These are phyloP conservation scores for Hydrochoerus hydrochaeris DNA, from an alignment of 2,113 vertebrate species.

Conservation along the genomic window DNA sequence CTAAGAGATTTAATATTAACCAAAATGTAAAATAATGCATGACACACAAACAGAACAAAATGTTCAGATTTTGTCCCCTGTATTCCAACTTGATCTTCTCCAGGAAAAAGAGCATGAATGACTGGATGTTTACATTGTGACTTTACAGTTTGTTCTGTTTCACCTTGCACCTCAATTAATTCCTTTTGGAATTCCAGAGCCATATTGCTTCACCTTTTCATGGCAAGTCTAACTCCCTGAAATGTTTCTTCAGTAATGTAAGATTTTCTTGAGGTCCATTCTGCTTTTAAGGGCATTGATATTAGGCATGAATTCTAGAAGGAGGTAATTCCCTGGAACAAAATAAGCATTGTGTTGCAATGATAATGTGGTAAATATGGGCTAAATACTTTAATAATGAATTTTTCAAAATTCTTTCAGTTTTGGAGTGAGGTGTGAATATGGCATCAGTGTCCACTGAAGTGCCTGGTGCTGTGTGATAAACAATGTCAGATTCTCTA, in stretches of 20 bases:
- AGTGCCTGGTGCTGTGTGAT: background rate
- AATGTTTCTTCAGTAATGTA: background rate
- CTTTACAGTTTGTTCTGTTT: background rate
- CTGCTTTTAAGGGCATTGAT: background rate
- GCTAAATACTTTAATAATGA: background rate
- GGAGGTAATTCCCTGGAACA: background rate
- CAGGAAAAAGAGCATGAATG: background rate
- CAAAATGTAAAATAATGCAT: background rate
- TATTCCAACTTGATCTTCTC: background rate
- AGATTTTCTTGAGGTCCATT: background rate
- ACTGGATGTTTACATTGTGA: background rate
- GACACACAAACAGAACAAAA: background rate
- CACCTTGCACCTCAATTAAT: background rate
- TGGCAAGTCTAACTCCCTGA: background rate
- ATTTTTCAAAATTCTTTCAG: background rate
- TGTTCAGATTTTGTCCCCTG: background rate
- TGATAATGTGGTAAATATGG: background rate
- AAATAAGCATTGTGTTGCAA: background rate
- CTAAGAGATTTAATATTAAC: background rate
- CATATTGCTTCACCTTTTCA: background rate
- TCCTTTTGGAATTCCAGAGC: background rate
- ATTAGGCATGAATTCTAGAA: background rate
- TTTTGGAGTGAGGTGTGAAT: background rate
- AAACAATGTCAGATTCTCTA: background rate
- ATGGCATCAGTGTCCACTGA: fast-evolving